These are phyloP conservation scores for Microchrysa polita DNA, from an alignment of 2,888 invertebrate genomes.

Conservation along the genomic window DNA sequence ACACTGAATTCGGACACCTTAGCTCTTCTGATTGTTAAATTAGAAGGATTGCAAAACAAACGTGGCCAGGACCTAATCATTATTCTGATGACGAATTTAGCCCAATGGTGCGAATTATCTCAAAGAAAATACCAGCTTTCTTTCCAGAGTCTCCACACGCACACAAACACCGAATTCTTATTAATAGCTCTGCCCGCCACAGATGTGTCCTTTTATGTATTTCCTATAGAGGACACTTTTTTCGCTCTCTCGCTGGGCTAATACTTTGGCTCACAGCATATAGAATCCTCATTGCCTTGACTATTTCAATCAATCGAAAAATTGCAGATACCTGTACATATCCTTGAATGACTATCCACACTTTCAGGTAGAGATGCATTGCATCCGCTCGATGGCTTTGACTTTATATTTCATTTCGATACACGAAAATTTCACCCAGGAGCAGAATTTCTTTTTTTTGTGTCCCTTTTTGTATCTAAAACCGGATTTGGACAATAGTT, in stretches of 20 bases:
- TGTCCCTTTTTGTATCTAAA: background rate
- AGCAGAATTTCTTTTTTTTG: background rate
- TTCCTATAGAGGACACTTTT: constrained; percentile 14
- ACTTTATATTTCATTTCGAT: background rate
- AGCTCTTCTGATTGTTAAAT: too few species aligned
- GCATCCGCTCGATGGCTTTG: background rate
- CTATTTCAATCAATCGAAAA: constrained; percentile 21
- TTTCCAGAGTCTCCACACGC: background rate
- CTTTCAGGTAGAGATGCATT: constrained; percentile 9
- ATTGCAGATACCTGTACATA: background rate
- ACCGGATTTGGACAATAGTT: constrained; percentile 26
- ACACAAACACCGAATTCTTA: background rate
- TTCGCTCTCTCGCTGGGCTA: too few species aligned
- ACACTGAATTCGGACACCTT: too few species aligned
- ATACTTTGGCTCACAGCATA: background rate
- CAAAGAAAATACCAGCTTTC: too few species aligned
- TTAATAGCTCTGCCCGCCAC: background rate
- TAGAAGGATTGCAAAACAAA: too few species aligned
- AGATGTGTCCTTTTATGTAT: constrained; percentile 21
- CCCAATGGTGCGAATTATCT: too few species aligned
- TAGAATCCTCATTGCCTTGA: background rate
- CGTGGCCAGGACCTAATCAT: too few species aligned
- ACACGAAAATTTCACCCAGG: background rate
- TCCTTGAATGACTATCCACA: background rate
- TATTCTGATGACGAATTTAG: too few species aligned